Evolutionary conservation across 2,888 invertebrate species (phyloP).

Genomic region (Abrostola tripartita): DNA sequence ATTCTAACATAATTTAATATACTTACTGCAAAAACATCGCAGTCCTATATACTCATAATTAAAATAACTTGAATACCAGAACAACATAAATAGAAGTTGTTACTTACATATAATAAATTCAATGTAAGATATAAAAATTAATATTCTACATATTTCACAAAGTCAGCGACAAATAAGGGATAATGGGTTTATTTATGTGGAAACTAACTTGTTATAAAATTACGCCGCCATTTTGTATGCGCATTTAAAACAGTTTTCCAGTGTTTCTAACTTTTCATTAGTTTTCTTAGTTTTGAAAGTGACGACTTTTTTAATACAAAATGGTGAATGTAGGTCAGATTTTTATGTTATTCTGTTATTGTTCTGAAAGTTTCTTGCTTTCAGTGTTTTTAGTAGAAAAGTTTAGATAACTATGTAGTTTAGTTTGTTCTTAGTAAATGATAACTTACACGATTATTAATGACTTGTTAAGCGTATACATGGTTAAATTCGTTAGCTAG

Average conservation of each 20-base stretch:
- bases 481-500: too few relatives aligned
- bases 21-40: conserved; percentile 17
- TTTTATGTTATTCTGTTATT: conserved; percentile 18
- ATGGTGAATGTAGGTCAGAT: conserved; percentile 18
- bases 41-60: conserved; percentile 20
- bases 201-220: conserved; percentile 21
- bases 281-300: conserved; percentile 27
- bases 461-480: too few relatives aligned
- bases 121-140: conserved; percentile 17
- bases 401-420: not conserved
- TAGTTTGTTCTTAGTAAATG: not conserved
- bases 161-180: conserved; percentile 22
- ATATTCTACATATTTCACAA: conserved; percentile 20
- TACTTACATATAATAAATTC: conserved; percentile 8
- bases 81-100: conserved; percentile 13
- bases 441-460: not conserved
- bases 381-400: conserved; percentile 9
- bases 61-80: conserved; percentile 27
- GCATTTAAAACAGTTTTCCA: conserved; percentile 19
- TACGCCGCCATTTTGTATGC: conserved; percentile 25
- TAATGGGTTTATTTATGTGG: conserved; percentile 44
- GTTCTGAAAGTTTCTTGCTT: conserved; percentile 14
- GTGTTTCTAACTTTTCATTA: conserved; percentile 31
- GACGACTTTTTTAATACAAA: conserved; percentile 12
- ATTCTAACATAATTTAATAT: conserved; percentile 19